Conservation (phyloP, 92 coral and sea anemone genomes). For the Palythoa grandiflora region DNA sequence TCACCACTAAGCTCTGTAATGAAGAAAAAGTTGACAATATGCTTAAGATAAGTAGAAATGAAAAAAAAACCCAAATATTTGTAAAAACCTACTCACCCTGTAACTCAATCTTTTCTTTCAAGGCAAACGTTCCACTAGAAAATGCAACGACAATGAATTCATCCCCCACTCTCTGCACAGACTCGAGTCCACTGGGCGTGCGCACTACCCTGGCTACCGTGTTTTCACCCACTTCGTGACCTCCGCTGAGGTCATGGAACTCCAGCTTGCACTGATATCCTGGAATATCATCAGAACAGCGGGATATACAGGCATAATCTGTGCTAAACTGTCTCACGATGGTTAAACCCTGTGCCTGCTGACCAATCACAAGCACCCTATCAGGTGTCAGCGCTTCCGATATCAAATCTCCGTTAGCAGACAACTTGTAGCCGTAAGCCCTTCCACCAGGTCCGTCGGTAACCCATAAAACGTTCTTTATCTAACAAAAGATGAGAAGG, state of each 20-base stretch:
- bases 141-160: conserved; percentile 74
- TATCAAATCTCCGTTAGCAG: conserved; percentile 76
- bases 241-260: conserved; percentile 81
- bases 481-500: not conserved
- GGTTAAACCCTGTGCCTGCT: conserved; percentile 89
- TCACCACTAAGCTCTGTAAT: too few relatives aligned
- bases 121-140: conserved; percentile 92
- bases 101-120: conserved; percentile 81
- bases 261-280: conserved; percentile 96
- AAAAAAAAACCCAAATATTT: too few relatives aligned
- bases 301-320: conserved; percentile 82
- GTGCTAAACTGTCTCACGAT: conserved; percentile 91
- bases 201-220: conserved; percentile 91
- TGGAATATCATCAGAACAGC: conserved; percentile 78
- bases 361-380: conserved; percentile 76
- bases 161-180: conserved; percentile 74
- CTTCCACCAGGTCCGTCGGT: conserved; percentile 77
- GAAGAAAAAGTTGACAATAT: too few relatives aligned
- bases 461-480: conserved; percentile 81
- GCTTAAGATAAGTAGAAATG: too few relatives aligned
- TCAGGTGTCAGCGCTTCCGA: conserved; percentile 68
- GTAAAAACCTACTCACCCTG: conserved; percentile 17
- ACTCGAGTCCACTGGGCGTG: conserved; percentile 96
- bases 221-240: conserved; percentile 76
- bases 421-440: conserved; percentile 85